Evolutionary conservation across 2,797 vertebrate genomes (phyloP).

Genomic region (Silurus lanzhouensis): DNA sequence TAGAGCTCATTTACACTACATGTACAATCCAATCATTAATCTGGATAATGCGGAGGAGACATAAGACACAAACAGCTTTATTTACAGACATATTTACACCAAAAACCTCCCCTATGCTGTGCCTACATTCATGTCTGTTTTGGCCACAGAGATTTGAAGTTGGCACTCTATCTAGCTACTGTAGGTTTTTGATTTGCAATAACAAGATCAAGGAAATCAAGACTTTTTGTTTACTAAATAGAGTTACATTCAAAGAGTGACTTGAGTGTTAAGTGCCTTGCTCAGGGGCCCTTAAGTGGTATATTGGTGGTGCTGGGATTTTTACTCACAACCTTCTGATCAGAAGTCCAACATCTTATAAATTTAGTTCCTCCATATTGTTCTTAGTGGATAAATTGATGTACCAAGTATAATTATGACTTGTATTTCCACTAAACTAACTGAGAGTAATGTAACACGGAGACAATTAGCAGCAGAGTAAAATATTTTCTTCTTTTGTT

Average conservation of each 20-base stretch:
- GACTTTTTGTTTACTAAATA: too few species aligned
- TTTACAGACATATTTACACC: slow-evolving; percentile 51
- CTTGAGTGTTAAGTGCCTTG: too few species aligned
- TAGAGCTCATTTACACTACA: slow-evolving; percentile 64
- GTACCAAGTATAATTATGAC: background rate
- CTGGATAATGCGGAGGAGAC: slow-evolving; percentile 59
- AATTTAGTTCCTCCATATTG: background rate
- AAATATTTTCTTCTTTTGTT: background rate
- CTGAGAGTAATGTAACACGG: background rate
- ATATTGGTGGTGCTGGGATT: too few species aligned
- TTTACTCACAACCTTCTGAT: too few species aligned
- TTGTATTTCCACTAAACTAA: background rate
- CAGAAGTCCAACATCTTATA: too few species aligned
- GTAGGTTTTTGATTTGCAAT: background rate
- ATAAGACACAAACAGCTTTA: slow-evolving; percentile 37
- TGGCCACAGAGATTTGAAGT: background rate
- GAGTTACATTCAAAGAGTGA: too few species aligned
- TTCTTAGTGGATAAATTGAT: background rate
- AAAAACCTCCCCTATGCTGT: background rate
- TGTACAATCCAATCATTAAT: slow-evolving; percentile 69
- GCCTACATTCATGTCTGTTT: background rate
- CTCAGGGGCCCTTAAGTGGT: too few species aligned
- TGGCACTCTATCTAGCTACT: background rate
- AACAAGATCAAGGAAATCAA: too few species aligned
- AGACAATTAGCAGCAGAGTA: background rate